A percentile compares a stretch with the other conserved stretches of the same genome.
phyloP scores from a whole-genome alignment of 2,888 invertebrate species.

The Limulus polyphemus region DNA sequence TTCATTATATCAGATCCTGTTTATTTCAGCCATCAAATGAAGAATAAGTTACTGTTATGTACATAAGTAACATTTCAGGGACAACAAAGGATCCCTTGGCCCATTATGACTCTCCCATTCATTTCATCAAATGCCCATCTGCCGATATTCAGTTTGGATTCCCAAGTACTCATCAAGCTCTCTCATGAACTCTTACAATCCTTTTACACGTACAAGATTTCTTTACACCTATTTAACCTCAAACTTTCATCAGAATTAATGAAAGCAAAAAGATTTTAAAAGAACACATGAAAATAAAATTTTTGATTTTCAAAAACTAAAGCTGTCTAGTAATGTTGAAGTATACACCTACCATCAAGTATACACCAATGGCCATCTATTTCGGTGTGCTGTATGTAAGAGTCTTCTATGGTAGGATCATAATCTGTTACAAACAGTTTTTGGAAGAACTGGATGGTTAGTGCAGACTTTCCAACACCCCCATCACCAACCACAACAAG shows the following conservation, averaged over 20 bases:
- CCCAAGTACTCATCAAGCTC: neutral
- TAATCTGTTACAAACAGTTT: conserved; percentile 88
- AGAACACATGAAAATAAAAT: neutral
- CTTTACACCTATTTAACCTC: neutral
- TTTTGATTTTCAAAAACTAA: no score
- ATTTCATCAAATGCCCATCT: no score
- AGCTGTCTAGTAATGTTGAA: neutral
- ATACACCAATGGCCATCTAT: conserved; percentile 86
- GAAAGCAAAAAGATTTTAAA: neutral
- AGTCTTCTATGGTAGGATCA: conserved; percentile 91
- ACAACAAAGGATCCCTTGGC: no score
- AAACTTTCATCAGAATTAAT: neutral
- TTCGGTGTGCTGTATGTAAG: conserved; percentile 85
- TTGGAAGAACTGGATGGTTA: conserved; percentile 93
- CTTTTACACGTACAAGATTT: neutral
- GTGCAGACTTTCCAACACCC: conserved; percentile 88
- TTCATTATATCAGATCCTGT: no score
- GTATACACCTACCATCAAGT: conserved; percentile 56
- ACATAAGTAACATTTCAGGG: no score
- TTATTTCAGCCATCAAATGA: no score
- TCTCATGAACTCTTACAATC: neutral
- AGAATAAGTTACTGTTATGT: no score
- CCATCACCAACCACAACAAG: conserved; percentile 88
- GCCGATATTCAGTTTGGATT: neutral
- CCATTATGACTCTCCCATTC: no score